These are phyloP conservation scores for Pachyseris speciosa DNA, from an alignment of 64 coral and sea anemone genomes.

Conservation along the genomic window DNA sequence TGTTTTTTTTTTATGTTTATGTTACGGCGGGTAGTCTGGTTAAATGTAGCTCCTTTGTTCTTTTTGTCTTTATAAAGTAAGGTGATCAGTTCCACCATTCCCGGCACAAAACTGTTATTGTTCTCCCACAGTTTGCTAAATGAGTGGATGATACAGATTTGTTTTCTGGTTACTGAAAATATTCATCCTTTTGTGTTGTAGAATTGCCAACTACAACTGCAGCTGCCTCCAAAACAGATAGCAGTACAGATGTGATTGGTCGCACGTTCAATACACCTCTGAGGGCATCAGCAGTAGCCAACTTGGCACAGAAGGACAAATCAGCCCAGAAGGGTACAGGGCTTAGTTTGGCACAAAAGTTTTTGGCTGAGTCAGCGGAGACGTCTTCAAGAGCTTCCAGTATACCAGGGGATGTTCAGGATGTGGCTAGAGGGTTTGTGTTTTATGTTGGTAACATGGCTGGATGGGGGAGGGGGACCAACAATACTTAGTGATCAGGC, in stretches of 20 bases:
- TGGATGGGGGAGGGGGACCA: too few species aligned
- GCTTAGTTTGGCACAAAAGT: constrained; percentile 45
- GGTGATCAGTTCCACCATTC: too few species aligned
- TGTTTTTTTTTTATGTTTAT: too few species aligned
- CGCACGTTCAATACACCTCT: constrained; percentile 90
- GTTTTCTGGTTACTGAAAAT: neutral
- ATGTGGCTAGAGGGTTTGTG: constrained; percentile 43
- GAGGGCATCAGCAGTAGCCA: constrained; percentile 87
- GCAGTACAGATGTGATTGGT: constrained; percentile 77
- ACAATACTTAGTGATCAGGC: too few species aligned
- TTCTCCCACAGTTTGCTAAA: neutral
- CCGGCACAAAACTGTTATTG: too few species aligned
- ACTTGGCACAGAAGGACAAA: constrained; percentile 85
- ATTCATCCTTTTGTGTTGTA: neutral
- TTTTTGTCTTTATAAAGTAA: too few species aligned
- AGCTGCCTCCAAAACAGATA: neutral
- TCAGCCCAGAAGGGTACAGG: constrained; percentile 51
- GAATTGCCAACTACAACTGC: neutral
- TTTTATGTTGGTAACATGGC: neutral
- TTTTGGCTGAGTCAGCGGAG: constrained; percentile 78
- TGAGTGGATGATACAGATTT: neutral
- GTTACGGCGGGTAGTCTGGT: too few species aligned
- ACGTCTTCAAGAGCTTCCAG: constrained; percentile 85
- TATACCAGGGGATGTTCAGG: constrained; percentile 82
- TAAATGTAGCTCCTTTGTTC: too few species aligned